phyloP scores from a whole-genome alignment of 2,888 invertebrate genomes.

The Drepanosiphum platanoidis region DNA sequence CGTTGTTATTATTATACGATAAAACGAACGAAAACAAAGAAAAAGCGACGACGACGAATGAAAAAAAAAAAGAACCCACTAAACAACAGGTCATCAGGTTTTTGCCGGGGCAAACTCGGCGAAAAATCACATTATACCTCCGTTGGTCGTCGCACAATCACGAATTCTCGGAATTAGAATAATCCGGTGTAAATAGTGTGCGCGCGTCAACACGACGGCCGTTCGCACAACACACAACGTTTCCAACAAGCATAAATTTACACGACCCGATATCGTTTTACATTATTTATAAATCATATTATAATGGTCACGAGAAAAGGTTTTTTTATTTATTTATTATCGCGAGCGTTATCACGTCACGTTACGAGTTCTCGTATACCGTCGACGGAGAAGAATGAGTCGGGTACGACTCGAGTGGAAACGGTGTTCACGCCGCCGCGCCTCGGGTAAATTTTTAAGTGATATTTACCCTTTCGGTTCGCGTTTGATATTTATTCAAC shows the following conservation, averaged over 20 bases:
- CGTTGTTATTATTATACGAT: not conserved
- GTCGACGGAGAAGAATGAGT: not conserved
- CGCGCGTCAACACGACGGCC: not conserved
- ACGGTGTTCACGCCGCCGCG: not conserved
- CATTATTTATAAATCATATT: not conserved
- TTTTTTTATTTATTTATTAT: not conserved
- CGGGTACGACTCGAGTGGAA: not conserved
- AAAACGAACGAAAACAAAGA: not conserved
- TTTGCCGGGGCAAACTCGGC: not conserved
- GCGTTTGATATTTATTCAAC: not conserved
- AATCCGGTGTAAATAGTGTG: not conserved
- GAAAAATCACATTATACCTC: not conserved
- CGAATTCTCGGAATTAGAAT: conserved; percentile 9
- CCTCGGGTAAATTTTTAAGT: not conserved
- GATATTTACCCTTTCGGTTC: not conserved
- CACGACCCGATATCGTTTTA: not conserved
- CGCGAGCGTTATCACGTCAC: not conserved
- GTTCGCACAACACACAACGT: not conserved
- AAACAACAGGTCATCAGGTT: not conserved
- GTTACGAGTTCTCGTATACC: not conserved
- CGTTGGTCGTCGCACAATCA: not conserved
- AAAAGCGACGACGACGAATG: too few relatives aligned
- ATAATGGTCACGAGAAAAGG: not conserved
- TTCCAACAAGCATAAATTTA: not conserved
- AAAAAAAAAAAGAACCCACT: not conserved